Evolutionary conservation across 2,797 vertebrate genomes (phyloP).

Genomic region (Anabacerthia variegaticeps): DNA sequence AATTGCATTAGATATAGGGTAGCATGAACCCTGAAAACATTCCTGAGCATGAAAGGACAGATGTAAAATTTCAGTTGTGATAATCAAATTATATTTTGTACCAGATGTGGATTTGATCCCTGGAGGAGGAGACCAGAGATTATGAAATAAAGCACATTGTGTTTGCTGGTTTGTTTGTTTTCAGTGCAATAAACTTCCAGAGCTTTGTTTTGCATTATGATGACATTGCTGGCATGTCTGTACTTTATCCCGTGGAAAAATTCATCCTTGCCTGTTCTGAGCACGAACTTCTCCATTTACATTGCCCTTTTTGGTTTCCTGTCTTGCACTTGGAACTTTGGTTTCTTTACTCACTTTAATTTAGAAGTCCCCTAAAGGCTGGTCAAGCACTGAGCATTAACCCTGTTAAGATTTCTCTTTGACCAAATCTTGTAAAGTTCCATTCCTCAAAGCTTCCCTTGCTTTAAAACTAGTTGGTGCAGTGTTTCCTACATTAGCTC

Average conservation of each 20-base stretch:
- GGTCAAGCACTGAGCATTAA: neutral
- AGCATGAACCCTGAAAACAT: neutral
- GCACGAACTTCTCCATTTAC: neutral
- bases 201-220: constrained; percentile 28
- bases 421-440: neutral
- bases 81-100: neutral
- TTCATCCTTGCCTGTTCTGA: neutral
- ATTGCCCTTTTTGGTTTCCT: neutral
- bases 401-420: neutral
- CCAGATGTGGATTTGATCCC: constrained; percentile 25
- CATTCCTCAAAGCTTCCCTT: neutral
- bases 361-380: neutral
- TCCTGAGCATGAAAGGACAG: neutral
- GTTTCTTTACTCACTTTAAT: neutral
- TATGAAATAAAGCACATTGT: neutral
- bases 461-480: neutral
- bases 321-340: neutral
- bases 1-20: neutral
- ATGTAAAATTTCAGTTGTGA: neutral
- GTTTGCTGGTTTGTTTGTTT: constrained; percentile 31
- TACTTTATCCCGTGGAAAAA: neutral
- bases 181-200: neutral
- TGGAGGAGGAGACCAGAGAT: neutral
- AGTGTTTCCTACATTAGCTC: neutral
- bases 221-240: neutral